Percentiles rank a stretch among this genome's conserved stretches.
These are phyloP conservation scores for Channa striata DNA, from an alignment of 2,797 vertebrate genomes.

Conservation along the genomic window DNA sequence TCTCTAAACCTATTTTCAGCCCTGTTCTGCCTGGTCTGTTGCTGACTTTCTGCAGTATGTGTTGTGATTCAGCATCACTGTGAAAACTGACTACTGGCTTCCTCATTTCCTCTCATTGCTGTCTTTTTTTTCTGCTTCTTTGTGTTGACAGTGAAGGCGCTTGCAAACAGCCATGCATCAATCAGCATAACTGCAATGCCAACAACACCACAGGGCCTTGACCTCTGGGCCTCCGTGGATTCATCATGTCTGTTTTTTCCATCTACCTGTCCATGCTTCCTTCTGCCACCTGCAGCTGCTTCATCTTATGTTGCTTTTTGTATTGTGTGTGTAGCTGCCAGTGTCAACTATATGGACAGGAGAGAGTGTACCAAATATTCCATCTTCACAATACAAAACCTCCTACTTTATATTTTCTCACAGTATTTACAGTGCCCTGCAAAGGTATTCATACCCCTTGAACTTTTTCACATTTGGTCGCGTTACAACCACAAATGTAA, in stretches of 20 bases:
- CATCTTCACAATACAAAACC: neutral
- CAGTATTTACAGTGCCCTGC: too few species aligned
- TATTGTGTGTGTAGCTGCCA: constrained; percentile 35
- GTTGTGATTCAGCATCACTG: constrained; percentile 63
- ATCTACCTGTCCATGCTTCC: constrained; percentile 57
- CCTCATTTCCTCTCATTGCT: constrained; percentile 77
- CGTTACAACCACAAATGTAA: too few species aligned
- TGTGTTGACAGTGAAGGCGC: constrained; percentile 83
- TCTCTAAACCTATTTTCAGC: constrained; percentile 1
- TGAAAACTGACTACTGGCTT: constrained; percentile 65
- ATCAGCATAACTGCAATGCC: constrained; percentile 71
- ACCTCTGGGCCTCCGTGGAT: constrained; percentile 65
- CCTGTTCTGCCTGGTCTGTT: constrained; percentile 3
- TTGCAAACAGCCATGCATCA: constrained; percentile 81
- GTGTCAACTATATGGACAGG: constrained; percentile 6
- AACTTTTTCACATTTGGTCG: too few species aligned
- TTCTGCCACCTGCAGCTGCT: constrained; percentile 22
- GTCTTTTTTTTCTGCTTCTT: constrained; percentile 75
- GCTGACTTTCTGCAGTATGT: constrained; percentile 28
- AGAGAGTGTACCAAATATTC: neutral
- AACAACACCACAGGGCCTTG: constrained; percentile 69
- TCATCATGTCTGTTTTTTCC: constrained; percentile 70
- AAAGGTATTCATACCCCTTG: too few species aligned
- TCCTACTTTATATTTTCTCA: too few species aligned
- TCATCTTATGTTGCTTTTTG: constrained; percentile 38